Conservation (phyloP, 2,797 vertebrate genomes). For the Coreius guichenoti region DNA sequence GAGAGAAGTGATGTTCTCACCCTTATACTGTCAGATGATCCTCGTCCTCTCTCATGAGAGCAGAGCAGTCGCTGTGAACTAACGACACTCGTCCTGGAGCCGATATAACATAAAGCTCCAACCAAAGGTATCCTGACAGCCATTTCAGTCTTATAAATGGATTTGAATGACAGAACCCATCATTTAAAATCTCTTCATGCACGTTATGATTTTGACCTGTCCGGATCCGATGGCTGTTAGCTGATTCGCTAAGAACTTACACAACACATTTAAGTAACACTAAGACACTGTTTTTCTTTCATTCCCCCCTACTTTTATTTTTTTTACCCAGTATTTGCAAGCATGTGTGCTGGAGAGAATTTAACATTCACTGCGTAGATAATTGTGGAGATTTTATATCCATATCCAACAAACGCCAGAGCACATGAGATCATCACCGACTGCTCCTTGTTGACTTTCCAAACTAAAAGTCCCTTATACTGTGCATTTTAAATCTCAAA, state of each 20-base stretch:
- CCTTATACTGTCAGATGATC: background rate
- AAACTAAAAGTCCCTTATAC: slow-evolving; percentile 8
- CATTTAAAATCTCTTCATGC: background rate
- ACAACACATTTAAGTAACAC: slow-evolving; percentile 15
- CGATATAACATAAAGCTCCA: background rate
- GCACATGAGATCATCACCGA: background rate
- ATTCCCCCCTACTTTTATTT: background rate
- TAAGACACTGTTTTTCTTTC: background rate
- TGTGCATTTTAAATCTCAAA: background rate
- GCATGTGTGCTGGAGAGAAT: background rate
- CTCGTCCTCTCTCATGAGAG: background rate
- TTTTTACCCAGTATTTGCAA: background rate
- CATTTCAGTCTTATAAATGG: background rate
- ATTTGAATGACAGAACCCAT: background rate
- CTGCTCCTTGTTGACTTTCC: background rate
- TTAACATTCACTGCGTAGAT: background rate
- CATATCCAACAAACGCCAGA: background rate
- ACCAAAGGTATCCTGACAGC: background rate
- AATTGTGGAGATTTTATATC: background rate
- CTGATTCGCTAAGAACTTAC: background rate
- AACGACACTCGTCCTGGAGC: slow-evolving; percentile 2
- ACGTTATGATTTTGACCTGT: background rate
- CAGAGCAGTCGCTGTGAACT: background rate
- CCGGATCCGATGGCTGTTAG: background rate
- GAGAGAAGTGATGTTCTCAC: slow-evolving; percentile 10